These are phyloP conservation scores for Ictidomys tridecemlineatus DNA, from an alignment of 2,113 vertebrate genomes.

Conservation along the genomic window DNA sequence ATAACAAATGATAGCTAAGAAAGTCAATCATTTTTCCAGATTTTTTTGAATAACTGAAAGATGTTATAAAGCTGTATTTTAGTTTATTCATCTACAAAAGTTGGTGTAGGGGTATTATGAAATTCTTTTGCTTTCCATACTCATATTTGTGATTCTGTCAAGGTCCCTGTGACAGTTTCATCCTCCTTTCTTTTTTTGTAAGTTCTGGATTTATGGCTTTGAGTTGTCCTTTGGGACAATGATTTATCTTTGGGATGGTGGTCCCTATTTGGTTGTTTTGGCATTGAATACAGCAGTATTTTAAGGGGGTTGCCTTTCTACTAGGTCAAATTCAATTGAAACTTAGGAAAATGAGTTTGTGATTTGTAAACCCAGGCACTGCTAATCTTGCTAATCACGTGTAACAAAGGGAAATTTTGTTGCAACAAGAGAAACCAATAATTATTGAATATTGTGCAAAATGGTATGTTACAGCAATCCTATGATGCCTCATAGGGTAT, in stretches of 20 bases:
- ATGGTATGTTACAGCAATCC: background rate
- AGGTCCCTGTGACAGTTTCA: background rate
- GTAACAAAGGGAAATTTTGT: background rate
- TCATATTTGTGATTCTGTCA: background rate
- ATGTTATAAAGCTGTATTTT: background rate
- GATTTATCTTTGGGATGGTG: background rate
- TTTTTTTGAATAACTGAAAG: slow-evolving; percentile 37
- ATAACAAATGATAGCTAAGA: background rate
- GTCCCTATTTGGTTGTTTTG: background rate
- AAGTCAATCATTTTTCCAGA: background rate
- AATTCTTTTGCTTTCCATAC: background rate
- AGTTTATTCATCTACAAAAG: background rate
- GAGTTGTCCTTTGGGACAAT: background rate
- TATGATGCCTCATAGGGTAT: background rate
- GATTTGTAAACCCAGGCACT: background rate
- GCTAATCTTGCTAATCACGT: background rate
- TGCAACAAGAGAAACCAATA: background rate
- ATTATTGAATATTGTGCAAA: slow-evolving; percentile 28
- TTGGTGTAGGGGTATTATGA: fast-evolving
- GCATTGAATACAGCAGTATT: background rate
- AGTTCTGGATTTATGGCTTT: background rate
- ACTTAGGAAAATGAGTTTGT: slow-evolving; percentile 56
- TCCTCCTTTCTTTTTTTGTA: background rate
- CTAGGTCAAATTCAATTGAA: background rate
- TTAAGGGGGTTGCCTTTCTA: background rate